These are phyloP conservation scores for Allobates femoralis DNA, from an alignment of 2,797 vertebrate species.

Conservation along the genomic window DNA sequence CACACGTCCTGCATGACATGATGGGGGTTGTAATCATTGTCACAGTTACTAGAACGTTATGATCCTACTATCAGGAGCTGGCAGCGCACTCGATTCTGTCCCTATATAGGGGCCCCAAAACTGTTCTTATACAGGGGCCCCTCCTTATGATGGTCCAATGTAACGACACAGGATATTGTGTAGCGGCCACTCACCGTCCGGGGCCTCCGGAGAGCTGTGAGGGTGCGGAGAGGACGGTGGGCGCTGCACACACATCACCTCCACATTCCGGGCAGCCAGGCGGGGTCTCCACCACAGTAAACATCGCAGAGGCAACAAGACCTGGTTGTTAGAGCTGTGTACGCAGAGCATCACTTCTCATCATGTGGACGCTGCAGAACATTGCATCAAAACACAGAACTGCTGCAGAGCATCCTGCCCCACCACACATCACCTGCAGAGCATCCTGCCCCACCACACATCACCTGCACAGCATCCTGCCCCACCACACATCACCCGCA, in stretches of 20 bases:
- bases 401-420: too few species aligned
- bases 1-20: not conserved
- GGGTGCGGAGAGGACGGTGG: not conserved
- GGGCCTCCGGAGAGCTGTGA: not conserved
- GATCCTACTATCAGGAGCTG: too few species aligned
- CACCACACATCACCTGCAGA: too few species aligned
- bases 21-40: too few species aligned
- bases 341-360: conserved; percentile 27
- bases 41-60: too few species aligned
- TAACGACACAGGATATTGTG: too few species aligned
- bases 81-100: too few species aligned
- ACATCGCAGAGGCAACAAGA: conserved; percentile 17
- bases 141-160: too few species aligned
- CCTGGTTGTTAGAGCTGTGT: conserved; percentile 16
- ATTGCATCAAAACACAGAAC: too few species aligned
- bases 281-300: conserved; percentile 3
- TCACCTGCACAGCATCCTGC: too few species aligned
- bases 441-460: too few species aligned
- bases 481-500: too few species aligned
- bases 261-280: conserved; percentile 36
- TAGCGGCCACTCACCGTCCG: not conserved
- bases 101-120: not conserved
- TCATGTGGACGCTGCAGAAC: not conserved
- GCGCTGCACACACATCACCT: conserved; percentile 1
- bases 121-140: not conserved